These are phyloP conservation scores for Bufo bufo DNA, from an alignment of 2,113 vertebrate genomes.

Conservation along the genomic window DNA sequence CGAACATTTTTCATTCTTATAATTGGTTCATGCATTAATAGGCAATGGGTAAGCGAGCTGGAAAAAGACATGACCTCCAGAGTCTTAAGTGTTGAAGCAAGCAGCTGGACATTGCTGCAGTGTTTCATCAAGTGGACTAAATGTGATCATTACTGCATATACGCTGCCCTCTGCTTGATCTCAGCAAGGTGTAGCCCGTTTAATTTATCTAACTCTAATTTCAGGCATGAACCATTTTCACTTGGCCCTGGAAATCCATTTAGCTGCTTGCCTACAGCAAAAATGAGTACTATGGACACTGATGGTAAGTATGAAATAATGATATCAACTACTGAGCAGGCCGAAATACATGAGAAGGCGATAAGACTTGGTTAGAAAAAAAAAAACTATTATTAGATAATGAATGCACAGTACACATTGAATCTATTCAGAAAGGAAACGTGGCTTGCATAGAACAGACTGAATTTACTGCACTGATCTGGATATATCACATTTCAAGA, in stretches of 20 bases:
- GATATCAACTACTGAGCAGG: not conserved
- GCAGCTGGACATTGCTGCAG: constrained; percentile 42
- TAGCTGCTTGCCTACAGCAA: constrained; percentile 34
- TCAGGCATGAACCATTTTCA: constrained; percentile 45
- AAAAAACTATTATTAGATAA: not conserved
- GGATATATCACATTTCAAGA: not conserved
- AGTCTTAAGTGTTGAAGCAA: constrained; percentile 21
- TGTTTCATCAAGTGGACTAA: constrained; percentile 45
- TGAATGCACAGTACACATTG: not conserved
- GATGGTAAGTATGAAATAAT: constrained; percentile 46
- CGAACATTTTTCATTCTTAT: not conserved
- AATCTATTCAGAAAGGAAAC: not conserved
- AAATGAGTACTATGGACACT: not conserved
- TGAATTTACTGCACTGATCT: not conserved
- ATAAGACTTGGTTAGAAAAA: not conserved
- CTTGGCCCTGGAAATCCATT: constrained; percentile 19
- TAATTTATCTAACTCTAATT: constrained; percentile 28
- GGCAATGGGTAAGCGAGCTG: not conserved
- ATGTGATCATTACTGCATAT: constrained; percentile 33
- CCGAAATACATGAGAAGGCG: not conserved
- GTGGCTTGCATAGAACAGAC: not conserved
- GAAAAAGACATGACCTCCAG: constrained; percentile 33
- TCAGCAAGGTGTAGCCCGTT: not conserved
- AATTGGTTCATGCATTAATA: not conserved
- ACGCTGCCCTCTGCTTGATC: constrained; percentile 10